Base-by-base conservation (phyloP, 92 coral and sea anemone genomes). In the Virgularia gustaviana region DNA sequence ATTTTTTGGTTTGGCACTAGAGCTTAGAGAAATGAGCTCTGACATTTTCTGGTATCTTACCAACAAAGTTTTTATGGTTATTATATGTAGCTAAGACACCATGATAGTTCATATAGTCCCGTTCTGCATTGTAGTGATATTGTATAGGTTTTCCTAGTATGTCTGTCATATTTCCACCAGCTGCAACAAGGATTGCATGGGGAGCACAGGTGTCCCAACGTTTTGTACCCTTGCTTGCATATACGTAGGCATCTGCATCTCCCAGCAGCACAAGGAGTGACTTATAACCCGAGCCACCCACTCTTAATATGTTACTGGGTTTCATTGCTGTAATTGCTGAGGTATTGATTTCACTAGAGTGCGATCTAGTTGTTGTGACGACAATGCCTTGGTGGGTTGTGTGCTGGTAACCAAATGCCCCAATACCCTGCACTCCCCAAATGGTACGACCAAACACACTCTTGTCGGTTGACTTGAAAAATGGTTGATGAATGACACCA, bases 141-240 rank as follows among this genome's bases (percentile, higher is more conserved):
- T 41, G 63, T 31, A 92, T 85, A 39, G 83, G 71, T 38, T 87
- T 80, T 19, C 98, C 98, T 54, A 85, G 79, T 39, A 89, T 74
- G 39, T 92, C 98, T 36, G 98, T 89, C 12, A 92, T 65, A 30
- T 65, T 87, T 11, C 98, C 98, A 54, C 96, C 96, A 36, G 86
- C 64, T 12, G 92, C 82, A 53, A 85, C 90, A n/a, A 92, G 64
- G 37, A 92, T 45, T 30, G 98, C 98, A 60, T 92, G 91, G 13
- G 90, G 83, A n/a, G 98, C 98, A 71, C 98, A 92, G 15, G 98
- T 92, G 44, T 92, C 98, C 98, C 98, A 92, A 36, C 96, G 86
- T 35, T 92, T 89, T 37, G 91, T 86, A 3, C 98, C 98, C 44
- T 79, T 73, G 66, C 88, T 92, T 28, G 98, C 98, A 76, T 86